A percentile compares a stretch with the other conserved stretches of the same genome.
phyloP scores from a whole-genome alignment of 1,140 invertebrate species.

The Panulirus ornatus region DNA sequence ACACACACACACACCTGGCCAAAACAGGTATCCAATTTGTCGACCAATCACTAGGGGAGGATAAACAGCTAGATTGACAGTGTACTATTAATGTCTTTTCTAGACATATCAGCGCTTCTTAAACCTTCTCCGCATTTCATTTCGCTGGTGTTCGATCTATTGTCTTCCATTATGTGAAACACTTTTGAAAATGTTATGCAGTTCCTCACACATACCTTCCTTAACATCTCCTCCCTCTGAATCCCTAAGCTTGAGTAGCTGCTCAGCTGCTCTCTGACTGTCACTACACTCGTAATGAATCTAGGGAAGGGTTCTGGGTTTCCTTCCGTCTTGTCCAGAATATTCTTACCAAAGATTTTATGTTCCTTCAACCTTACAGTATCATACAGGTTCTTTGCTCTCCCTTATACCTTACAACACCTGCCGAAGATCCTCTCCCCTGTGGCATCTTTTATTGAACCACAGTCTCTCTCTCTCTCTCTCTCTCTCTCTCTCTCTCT shows the following conservation, averaged over 20 bases:
- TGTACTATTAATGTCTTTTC: not conserved
- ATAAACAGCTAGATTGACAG: too few species aligned
- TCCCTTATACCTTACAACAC: not conserved
- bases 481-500: not conserved
- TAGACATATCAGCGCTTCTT: not conserved
- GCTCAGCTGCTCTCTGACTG: too few species aligned
- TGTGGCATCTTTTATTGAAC: not conserved
- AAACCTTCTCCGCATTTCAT: not conserved
- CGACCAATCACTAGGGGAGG: too few species aligned
- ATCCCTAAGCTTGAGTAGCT: too few species aligned
- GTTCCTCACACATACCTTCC: too few species aligned
- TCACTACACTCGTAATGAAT: not conserved
- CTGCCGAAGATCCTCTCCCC: not conserved
- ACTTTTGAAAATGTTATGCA: too few species aligned
- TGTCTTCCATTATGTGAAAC: not conserved
- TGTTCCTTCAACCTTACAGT: not conserved
- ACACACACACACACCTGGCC: slow-evolving; percentile 4
- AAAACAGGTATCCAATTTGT: too few species aligned
- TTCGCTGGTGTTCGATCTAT: not conserved
- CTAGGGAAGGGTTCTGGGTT: not conserved
- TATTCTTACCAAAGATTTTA: not conserved
- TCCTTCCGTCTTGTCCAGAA: not conserved
- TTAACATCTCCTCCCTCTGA: too few species aligned
- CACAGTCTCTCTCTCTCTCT: not conserved
- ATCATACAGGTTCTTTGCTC: not conserved